Evolutionary conservation across 2,888 invertebrate genomes (phyloP).

Genomic region (Beris morrisii): DNA sequence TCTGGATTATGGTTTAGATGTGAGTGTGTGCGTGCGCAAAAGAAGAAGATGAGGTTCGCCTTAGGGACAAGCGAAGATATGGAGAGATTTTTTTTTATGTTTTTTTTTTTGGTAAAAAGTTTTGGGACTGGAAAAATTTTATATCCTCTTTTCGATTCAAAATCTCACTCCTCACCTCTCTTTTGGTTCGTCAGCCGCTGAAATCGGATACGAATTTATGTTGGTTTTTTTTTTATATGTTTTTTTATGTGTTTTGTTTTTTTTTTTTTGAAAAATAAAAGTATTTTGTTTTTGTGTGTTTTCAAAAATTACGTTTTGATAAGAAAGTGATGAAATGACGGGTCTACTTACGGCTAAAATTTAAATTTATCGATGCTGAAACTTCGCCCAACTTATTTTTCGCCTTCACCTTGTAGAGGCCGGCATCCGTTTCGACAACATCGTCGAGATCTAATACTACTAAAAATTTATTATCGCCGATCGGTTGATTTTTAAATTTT

Average conservation of each 20-base stretch:
- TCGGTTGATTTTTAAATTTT: constrained; percentile 84
- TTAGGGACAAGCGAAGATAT: constrained; percentile 21
- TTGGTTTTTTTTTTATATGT: constrained; percentile 10
- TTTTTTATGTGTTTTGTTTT: constrained; percentile 3
- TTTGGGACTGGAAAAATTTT: constrained; percentile 4
- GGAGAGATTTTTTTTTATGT: constrained; percentile 1
- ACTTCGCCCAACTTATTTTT: constrained; percentile 98
- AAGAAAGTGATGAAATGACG: no score
- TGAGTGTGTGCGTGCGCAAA: background rate
- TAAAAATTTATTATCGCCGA: constrained; percentile 82
- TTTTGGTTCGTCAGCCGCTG: constrained; percentile 94
- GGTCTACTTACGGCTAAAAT: constrained; percentile 95
- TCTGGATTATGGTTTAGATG: no score
- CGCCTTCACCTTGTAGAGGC: constrained; percentile 95
- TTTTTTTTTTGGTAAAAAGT: background rate
- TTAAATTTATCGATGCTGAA: constrained; percentile 94
- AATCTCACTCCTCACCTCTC: constrained; percentile 76
- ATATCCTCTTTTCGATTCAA: constrained; percentile 12
- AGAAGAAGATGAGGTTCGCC: constrained; percentile 9
- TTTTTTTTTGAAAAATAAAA: constrained; percentile 13
- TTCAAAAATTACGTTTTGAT: no score
- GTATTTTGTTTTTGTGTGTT: background rate
- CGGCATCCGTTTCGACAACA: constrained; percentile 93
- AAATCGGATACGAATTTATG: constrained; percentile 54
- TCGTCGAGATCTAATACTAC: constrained; percentile 93